Base-by-base conservation (phyloP, 2,797 vertebrate species). In the Peromyscus attwateri region DNA sequence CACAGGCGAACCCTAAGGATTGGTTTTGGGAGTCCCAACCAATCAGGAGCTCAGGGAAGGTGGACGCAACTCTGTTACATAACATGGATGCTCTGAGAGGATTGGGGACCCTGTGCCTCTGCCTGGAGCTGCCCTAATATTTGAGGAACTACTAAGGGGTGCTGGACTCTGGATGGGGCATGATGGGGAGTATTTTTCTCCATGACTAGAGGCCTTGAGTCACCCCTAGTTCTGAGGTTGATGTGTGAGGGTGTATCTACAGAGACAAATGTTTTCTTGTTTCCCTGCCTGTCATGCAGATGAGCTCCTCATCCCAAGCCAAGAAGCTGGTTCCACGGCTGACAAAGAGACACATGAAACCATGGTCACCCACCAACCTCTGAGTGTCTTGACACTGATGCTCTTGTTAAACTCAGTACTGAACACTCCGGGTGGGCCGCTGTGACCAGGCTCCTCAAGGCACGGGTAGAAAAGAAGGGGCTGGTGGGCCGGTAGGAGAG, bases 1-100 rank as follows among this genome's bases (percentile, higher is more conserved):
- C 43, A 4, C 0, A 31, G 92, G 62, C 77, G 64, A 68, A 43
- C 6, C 19, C 52, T 68, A 3, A 1, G 0, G 0, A 3, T 0
- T 0, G 80, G 73, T 0, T 29, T 91, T 92, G 94, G 92, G 57
- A 71, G 71, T 25, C 73, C 3, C 1, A 1, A 40, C 0, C 1
- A 6, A 55, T 0, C 1, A 16, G 34, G 71, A 2, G 0, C 52
- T n/a, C 2, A 1, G 43, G 9, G 52, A 23, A 60, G 14, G 1
- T 3, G 1, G 6, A 0, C 0, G 2, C 25, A 21, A 60, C 81
- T 66, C 29, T 16, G 40, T 11, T 40, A 1, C 1, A 75, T 0
- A 3, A 66, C 46, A 27, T 19, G 79, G 55, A n/a, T 75, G 12
- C 34, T 79, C 40, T 25, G 73, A 46, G 57, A 25, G 75, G 43